These are phyloP conservation scores for Heterodera schachtii DNA, from an alignment of 1,140 invertebrate species.

Conservation along the genomic window DNA sequence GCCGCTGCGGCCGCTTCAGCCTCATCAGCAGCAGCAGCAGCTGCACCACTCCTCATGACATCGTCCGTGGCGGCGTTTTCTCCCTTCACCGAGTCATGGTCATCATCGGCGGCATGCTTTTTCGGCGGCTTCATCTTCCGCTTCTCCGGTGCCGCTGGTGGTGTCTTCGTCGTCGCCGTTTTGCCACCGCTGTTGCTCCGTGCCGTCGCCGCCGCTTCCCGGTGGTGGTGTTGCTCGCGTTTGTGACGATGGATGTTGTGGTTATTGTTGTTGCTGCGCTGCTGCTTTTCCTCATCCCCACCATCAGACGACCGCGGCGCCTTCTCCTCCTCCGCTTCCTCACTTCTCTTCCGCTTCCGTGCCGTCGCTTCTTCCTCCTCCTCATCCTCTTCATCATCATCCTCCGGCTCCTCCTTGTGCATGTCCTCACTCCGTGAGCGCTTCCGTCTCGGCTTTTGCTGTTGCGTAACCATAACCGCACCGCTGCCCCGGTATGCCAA, in stretches of 20 bases:
- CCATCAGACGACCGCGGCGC: neutral
- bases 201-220: neutral
- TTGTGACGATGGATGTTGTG: too few species aligned
- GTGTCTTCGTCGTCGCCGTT: neutral
- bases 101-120: neutral
- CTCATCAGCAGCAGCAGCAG: neutral
- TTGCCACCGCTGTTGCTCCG: too few species aligned
- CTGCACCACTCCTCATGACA: neutral
- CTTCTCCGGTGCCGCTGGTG: neutral
- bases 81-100: neutral
- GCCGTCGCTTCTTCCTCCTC: too few species aligned
- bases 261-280: neutral
- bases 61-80: neutral
- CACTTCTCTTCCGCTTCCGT: neutral
- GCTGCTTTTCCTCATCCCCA: neutral
- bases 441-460: neutral
- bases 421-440: neutral
- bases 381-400: too few species aligned
- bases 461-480: too few species aligned
- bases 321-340: neutral
- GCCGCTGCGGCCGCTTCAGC: too few species aligned
- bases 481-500: constrained; percentile 30
- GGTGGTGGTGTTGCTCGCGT: too few species aligned
- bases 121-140: neutral
- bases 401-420: neutral